Evolutionary conservation across 2,113 vertebrate genomes (phyloP), one percentile per base, ranked within the genome.

Genomic region (Hippoglossus stenolepis): DNA sequence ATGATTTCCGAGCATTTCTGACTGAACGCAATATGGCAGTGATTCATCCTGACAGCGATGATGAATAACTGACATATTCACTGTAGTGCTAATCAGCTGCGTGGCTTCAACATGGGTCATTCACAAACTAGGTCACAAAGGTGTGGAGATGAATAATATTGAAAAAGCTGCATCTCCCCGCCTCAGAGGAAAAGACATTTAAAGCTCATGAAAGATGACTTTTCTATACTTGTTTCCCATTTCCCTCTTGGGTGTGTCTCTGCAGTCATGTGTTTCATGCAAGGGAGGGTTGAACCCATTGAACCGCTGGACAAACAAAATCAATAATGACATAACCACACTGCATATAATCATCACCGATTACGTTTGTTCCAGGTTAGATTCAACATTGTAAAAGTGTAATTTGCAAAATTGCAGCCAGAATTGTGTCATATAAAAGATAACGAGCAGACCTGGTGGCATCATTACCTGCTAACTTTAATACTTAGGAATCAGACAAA

Each of bases 1-100:
- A 49, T 49, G 45, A 49, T 49, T 12, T 45, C 1, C 2, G 43
- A 45, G 43, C 43, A 12, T 45, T 38, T 2, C 35, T 59, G 73
- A 61, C n/a, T 70, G 47, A 38, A 20, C 58, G 40, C 24, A 70
- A 59, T 31, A 67, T 59, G 54, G 18, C 58, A 38, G 23, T 70
- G 31, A 84, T 61, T 76, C 18, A 83, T 62, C 63, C 47, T 47
- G 31, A 2, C 31, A 70, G 20, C 12, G 72, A 60, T 54, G 43
- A 54, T 64, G 23, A 84, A 59, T 64, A 65, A 47, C 6, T 65
- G 67, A 57, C 57, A 86, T 54, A 43, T 43, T 43, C 40, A 43
- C 40, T 43, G 40, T 43, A 43, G 70, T 40, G 43, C 49, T 47
- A 21, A 79, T 79, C 23, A 74, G 45, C 62, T 71, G 35, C 65